phyloP scores from a whole-genome alignment of 2,888 invertebrate genomes.

The Germaria angustata region DNA sequence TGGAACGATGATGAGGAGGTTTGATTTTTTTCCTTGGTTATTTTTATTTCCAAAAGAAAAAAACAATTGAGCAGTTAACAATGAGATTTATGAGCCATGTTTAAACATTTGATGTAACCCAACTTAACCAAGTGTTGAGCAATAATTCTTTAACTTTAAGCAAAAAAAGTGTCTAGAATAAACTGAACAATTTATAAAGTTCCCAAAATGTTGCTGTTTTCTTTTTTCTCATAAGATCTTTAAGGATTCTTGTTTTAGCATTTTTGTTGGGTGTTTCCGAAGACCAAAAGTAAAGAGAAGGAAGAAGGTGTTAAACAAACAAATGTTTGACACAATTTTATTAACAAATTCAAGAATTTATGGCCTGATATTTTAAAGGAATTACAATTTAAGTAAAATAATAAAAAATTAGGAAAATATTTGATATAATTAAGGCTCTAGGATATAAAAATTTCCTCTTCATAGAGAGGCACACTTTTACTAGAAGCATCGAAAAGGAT shows the following conservation, averaged over 20 bases:
- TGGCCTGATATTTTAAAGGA: neutral
- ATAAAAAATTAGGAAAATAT: neutral
- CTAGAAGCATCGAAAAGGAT: no score
- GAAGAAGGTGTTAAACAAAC: constrained; percentile 53
- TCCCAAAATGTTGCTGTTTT: neutral
- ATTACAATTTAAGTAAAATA: neutral
- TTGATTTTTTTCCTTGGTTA: constrained; percentile 18
- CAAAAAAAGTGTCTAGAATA: neutral
- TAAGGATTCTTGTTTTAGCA: neutral
- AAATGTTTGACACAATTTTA: constrained; percentile 59
- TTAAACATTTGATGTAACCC: constrained; percentile 76
- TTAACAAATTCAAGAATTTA: constrained; percentile 46
- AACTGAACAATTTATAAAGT: neutral
- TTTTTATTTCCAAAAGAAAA: constrained; percentile 57
- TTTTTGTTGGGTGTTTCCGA: no score
- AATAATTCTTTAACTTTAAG: constrained; percentile 60
- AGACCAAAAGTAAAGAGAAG: neutral
- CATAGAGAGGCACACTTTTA: no score
- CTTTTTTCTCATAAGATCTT: neutral
- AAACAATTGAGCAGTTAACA: constrained; percentile 75
- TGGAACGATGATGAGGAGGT: constrained; percentile 27
- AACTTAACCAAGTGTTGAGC: constrained; percentile 64
- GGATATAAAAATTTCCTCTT: no score
- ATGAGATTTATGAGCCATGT: constrained; percentile 77
- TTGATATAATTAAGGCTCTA: neutral